Conservation (phyloP, 2,797 vertebrate species). For the Okamejei kenojei region DNA sequence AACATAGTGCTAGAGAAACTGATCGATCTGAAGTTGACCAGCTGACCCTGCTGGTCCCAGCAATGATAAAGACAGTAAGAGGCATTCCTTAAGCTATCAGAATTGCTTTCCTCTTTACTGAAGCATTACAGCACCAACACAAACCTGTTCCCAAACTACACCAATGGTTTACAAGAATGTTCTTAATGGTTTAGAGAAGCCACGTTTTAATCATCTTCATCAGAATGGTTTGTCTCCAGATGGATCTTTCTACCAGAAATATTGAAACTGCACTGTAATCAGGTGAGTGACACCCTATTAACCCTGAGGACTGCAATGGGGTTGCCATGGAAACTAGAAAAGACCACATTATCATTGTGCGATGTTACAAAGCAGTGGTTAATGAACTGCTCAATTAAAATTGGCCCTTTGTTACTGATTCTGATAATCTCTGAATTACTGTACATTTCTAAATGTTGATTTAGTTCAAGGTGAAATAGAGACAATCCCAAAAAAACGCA, state of each 20-base stretch:
- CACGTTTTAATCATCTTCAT: not conserved
- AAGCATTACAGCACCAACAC: not conserved
- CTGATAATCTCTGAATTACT: not conserved
- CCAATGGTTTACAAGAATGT: not conserved
- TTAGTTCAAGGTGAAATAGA: not conserved
- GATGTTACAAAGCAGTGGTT: not conserved
- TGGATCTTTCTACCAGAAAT: not conserved
- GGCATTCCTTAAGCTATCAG: not conserved
- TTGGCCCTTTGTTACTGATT: not conserved
- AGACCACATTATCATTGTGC: not conserved
- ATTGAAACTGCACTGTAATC: not conserved
- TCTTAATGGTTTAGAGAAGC: not conserved
- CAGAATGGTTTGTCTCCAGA: not conserved
- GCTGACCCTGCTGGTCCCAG: not conserved
- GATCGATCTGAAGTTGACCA: too few species aligned
- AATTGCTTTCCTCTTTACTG: not conserved
- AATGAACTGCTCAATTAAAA: not conserved
- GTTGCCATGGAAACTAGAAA: not conserved
- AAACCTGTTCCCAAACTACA: not conserved
- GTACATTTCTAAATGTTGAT: not conserved
- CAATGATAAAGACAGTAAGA: not conserved
- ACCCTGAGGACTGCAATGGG: not conserved
- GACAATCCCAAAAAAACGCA: not conserved
- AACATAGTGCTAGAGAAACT: too few species aligned
- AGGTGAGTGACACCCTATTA: not conserved